These are phyloP conservation scores for Ictidomys tridecemlineatus DNA, from an alignment of 2,113 vertebrate genomes.

Conservation along the genomic window DNA sequence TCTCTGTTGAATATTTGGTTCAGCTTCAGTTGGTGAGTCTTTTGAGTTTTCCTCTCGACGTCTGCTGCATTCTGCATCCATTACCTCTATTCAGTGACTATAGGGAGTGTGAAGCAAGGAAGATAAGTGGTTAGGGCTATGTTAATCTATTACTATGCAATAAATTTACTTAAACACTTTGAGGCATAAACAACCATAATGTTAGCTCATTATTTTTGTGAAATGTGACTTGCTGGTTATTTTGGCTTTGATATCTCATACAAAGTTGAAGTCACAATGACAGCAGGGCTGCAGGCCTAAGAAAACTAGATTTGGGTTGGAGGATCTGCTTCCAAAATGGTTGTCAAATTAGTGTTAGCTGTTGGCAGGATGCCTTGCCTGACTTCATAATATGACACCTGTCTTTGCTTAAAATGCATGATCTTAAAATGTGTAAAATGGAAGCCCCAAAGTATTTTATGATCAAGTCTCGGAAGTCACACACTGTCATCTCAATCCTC, in stretches of 20 bases:
- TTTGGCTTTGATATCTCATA: constrained; percentile 17
- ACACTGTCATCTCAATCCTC: background rate
- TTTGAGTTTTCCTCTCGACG: background rate
- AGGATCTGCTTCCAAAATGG: constrained; percentile 28
- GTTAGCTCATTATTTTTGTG: background rate
- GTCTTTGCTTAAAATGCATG: background rate
- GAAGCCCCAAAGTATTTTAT: background rate
- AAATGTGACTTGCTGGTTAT: background rate
- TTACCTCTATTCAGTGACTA: background rate
- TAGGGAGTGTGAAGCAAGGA: constrained; percentile 19
- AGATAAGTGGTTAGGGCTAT: background rate
- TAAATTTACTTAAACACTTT: background rate
- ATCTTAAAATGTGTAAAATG: background rate
- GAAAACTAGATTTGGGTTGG: background rate
- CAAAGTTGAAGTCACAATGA: background rate
- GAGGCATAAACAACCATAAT: background rate
- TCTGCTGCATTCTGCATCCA: background rate
- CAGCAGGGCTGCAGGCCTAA: background rate
- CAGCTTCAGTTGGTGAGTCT: background rate
- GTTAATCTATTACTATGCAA: background rate
- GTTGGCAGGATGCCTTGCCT: background rate
- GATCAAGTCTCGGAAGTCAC: background rate
- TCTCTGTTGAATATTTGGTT: background rate
- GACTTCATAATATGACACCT: background rate
- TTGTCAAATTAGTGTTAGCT: background rate